Conservation (phyloP, 2,797 vertebrate genomes). For the Chloroceryle amazona region DNA sequence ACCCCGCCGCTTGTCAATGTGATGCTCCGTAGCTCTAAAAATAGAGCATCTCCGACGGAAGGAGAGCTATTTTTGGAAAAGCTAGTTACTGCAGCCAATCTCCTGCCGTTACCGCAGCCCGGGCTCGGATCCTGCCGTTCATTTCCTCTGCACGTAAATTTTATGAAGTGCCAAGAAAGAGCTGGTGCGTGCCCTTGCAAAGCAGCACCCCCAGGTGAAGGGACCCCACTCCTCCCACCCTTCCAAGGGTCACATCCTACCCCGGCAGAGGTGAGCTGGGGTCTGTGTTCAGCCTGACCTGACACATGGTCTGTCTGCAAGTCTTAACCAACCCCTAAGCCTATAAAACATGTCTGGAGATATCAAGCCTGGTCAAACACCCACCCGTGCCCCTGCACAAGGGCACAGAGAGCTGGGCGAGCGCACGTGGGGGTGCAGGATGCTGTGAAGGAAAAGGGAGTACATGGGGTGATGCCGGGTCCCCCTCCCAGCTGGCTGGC, state of each 20-base stretch:
- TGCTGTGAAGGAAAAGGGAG: fast-evolving
- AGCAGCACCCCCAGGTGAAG: background rate
- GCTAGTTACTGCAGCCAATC: background rate
- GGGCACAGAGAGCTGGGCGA: background rate
- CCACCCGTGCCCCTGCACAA: fast-evolving
- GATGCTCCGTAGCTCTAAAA: background rate
- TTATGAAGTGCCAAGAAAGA: background rate
- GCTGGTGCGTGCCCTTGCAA: background rate
- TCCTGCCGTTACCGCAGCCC: background rate
- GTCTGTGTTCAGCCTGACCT: fast-evolving
- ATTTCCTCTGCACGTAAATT: background rate
- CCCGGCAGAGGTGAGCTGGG: background rate
- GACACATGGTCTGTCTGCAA: fast-evolving
- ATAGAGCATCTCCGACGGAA: background rate
- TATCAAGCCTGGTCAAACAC: too few species aligned
- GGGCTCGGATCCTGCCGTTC: background rate
- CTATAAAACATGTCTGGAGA: fast-evolving
- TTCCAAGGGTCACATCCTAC: fast-evolving
- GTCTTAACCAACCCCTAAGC: background rate
- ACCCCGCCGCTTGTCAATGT: background rate
- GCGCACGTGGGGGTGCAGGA: background rate
- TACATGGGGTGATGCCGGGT: fast-evolving
- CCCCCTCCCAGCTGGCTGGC: background rate
- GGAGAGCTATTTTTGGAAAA: constrained; percentile 33
- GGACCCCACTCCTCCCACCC: too few species aligned